Evolutionary conservation across 2,888 invertebrate species (phyloP), one percentile per base, ranked within the genome.

Genomic region (Pimpla rufipes): DNA sequence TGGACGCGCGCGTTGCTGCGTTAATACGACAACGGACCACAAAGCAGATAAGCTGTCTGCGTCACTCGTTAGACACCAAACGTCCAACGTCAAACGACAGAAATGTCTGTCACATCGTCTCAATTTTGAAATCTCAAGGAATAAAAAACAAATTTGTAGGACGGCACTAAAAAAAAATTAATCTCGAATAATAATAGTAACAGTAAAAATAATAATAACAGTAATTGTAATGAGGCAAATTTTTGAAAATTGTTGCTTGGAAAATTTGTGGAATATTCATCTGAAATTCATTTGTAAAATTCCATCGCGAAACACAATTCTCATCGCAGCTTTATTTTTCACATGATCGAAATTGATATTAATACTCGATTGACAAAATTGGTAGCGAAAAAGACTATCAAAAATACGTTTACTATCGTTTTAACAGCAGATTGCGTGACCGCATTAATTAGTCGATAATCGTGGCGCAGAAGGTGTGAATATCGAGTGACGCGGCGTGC

Each of bases 371-470:
- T 29, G 2, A 29, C 29, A 29, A 29, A n/a, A n/a, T n/a, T 29
- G 5, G 5, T 29, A 29, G 5, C 5, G 5, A 29, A 5, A 29
- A 29, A 2, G 29, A 29, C 2, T 29, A 29, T 3, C 5, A 29
- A 29, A 3, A 29, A n/a, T n/a, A 29, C 29, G 29, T 3, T 29
- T 29, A 5, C 29, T 29, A 29, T 16, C 47, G 47, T 6, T n/a
- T 7, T 5, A 29, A 29, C 2, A 66, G 11, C 18, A 23, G 47
- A 77, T 68, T 68, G 59, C 71, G 64, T 71, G 52, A 35, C 55
- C n/a, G 66, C 45, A 73, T 73, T 79, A 73, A 73, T 79, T 79
- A 66, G 23, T 55, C 11, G 13, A 73, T 79, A 79, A 79, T 73
- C 73, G 73, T 57, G 66, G 66, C 67, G 45, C 13, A n/a, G 66